These are phyloP conservation scores for Bradypus variegatus DNA, from an alignment of 2,797 vertebrate species.

Conservation along the genomic window DNA sequence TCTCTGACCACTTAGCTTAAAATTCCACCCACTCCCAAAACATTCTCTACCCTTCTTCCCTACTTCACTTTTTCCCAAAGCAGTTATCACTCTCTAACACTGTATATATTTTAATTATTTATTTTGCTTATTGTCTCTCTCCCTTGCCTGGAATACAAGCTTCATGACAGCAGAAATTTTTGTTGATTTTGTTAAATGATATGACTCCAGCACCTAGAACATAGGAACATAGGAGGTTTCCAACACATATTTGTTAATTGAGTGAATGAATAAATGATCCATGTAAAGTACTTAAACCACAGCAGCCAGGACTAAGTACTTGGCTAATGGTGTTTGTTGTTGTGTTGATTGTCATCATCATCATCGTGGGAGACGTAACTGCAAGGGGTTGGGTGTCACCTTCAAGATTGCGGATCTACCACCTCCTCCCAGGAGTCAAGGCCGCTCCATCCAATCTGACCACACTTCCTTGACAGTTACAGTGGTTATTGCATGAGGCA, in stretches of 20 bases:
- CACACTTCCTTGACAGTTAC: background rate
- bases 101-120: background rate
- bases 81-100: background rate
- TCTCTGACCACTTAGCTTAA: background rate
- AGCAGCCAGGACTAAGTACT: background rate
- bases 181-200: background rate
- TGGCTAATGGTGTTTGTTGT: too few relatives aligned
- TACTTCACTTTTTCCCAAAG: background rate
- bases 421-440: background rate
- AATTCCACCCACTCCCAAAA: background rate
- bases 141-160: background rate
- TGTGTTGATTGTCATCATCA: background rate
- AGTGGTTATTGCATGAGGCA: accelerated
- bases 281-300: background rate
- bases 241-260: background rate
- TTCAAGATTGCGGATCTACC: background rate
- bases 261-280: background rate
- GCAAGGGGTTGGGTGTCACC: background rate
- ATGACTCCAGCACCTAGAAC: background rate
- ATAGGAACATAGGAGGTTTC: background rate
- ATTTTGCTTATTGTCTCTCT: background rate
- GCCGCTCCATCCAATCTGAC: background rate
- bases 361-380: accelerated
- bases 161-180: background rate
- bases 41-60: background rate